Conservation (phyloP, 2,888 invertebrate species). For the Dryocosmus kuriphilus region DNA sequence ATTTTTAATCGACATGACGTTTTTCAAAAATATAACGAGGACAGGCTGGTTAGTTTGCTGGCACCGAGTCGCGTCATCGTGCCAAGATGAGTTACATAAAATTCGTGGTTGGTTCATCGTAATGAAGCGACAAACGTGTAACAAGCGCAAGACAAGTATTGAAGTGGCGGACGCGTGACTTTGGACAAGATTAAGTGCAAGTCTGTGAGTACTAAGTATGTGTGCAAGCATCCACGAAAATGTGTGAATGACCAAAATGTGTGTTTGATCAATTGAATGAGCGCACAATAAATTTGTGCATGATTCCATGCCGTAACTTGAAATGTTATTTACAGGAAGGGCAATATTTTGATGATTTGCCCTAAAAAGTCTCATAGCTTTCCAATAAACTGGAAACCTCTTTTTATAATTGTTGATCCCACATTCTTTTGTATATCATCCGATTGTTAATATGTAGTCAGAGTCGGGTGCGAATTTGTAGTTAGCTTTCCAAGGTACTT, state of each 20-base stretch:
- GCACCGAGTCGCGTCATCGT: neutral
- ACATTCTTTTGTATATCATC: constrained; percentile 16
- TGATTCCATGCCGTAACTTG: constrained; percentile 12
- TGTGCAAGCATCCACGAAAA: constrained; percentile 34
- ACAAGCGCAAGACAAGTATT: neutral
- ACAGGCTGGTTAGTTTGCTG: constrained; percentile 15
- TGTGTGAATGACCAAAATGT: constrained; percentile 32
- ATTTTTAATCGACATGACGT: constrained; percentile 46
- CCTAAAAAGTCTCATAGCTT: constrained; percentile 19
- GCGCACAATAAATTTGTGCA: constrained; percentile 13
- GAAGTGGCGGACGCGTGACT: constrained; percentile 2
- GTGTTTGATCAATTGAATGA: neutral
- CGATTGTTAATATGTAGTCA: neutral
- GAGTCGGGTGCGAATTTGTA: constrained; percentile 4
- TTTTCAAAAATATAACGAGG: constrained; percentile 28
- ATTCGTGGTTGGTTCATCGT: constrained; percentile 12
- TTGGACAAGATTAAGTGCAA: constrained; percentile 22
- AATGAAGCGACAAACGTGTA: constrained; percentile 9
- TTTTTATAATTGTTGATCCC: constrained; percentile 24
- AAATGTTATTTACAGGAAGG: neutral
- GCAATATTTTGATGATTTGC: constrained; percentile 11
- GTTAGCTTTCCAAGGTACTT: neutral
- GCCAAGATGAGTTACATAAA: constrained; percentile 28
- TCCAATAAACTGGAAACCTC: constrained; percentile 10
- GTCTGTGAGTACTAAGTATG: constrained; percentile 25